Conservation (phyloP, 2,888 invertebrate species). For the Gortyna flavago region DNA sequence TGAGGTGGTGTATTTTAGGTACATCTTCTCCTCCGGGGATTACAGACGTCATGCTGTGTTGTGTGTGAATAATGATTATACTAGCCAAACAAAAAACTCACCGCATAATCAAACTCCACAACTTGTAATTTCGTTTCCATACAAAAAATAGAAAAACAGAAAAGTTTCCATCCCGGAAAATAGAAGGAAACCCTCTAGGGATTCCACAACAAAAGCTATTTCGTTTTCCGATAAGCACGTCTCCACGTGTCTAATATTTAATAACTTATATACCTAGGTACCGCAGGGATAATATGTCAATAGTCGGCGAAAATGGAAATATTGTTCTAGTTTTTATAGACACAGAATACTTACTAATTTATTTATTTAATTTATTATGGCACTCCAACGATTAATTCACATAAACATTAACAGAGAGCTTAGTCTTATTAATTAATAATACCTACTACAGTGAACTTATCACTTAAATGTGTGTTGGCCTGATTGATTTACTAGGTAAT, state of each 20-base stretch:
- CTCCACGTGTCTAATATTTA: conserved; percentile 52
- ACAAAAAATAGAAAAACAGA: conserved; percentile 16
- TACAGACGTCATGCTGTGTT: not conserved
- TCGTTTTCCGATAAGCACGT: conserved; percentile 26
- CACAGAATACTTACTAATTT: not conserved
- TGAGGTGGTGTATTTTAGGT: no score
- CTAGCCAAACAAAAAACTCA: not conserved
- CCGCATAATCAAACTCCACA: conserved; percentile 2
- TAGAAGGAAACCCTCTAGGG: conserved; percentile 33
- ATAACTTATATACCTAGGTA: conserved; percentile 26
- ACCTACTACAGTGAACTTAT: no score
- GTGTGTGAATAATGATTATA: not conserved
- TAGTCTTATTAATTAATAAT: no score
- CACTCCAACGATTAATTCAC: no score
- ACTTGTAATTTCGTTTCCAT: conserved; percentile 6
- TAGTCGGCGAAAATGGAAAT: conserved; percentile 25
- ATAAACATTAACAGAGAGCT: no score
- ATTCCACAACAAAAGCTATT: conserved; percentile 53
- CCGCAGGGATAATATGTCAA: conserved; percentile 7
- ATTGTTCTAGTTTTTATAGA: conserved; percentile 13
- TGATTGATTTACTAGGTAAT: not conserved
- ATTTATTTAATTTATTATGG: no score
- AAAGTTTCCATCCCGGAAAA: conserved; percentile 33
- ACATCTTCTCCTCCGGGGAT: no score
- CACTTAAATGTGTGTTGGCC: not conserved